Evolutionary conservation across 2,888 invertebrate species (phyloP), one percentile per base, ranked within the genome.

Genomic region (Glomeris marginata): DNA sequence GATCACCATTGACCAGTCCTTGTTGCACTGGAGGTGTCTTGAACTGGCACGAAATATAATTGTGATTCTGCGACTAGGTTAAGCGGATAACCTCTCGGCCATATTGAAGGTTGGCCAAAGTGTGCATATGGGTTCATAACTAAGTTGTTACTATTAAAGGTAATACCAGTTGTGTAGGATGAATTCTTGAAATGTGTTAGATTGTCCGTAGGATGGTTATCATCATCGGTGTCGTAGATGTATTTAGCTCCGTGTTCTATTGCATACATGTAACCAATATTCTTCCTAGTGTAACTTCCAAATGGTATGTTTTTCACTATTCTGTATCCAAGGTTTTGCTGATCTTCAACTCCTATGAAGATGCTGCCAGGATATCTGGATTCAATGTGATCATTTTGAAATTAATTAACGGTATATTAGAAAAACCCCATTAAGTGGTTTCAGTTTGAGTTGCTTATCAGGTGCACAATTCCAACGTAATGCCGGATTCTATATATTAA

Each of bases 141-240:
- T 28, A 28, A 8, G 28, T 28, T 28, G 28, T 28, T 28, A 28
- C 28, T 28, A 28, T 28, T 28, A 28, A 5, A 28, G 8, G 8
- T 28, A 8, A 28, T 8, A 28, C 28, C 28, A 5, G 3, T 28
- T 28, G 28, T 28, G 28, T 28, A 28, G 28, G 28, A 5, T 28
- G 28, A 28, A 5, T 28, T 28, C 28, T 28, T 28, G 28, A 50
- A 50, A 2, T 33, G n/a, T 15, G 46, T 22, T 1, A 15, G 15
- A 5, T 11, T 35, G n/a, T 46, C 15, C 1, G 41, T 34, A 2
- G 50, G 50, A 28, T 46, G 46, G 35, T 51, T 52, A 47, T 51
- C 52, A 35, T 52, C 52, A 34, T 52, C 52, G 1, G 52, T 52
- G 42, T 52, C 52, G 50, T 49, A 52, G 13, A 52, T 52, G 38